phyloP scores from a whole-genome alignment of 2,113 vertebrate genomes.

The Philantomba maxwellii region DNA sequence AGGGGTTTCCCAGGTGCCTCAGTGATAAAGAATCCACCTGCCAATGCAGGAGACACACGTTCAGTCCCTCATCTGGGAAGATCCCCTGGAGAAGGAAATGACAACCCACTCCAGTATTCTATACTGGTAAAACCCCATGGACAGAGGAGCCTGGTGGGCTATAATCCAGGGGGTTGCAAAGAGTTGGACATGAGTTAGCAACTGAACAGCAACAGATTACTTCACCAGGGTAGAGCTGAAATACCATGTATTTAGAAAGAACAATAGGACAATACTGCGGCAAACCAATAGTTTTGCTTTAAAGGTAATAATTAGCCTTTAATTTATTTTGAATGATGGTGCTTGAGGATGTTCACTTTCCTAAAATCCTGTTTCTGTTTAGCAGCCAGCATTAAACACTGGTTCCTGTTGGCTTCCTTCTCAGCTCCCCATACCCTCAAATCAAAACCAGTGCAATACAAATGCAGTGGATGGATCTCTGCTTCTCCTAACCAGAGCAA shows the following conservation, averaged over 20 bases:
- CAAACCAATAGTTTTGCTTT: not conserved
- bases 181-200: not conserved
- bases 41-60: not conserved
- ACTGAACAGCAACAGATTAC: not conserved
- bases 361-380: not conserved
- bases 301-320: not conserved
- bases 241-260: not conserved
- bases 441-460: not conserved
- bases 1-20: not conserved
- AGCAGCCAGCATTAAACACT: not conserved
- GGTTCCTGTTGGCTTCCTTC: not conserved
- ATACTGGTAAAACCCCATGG: not conserved
- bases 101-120: not conserved
- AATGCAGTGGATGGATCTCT: not conserved
- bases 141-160: not conserved
- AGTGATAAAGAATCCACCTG: not conserved
- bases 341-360: not conserved
- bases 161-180: not conserved
- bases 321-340: not conserved
- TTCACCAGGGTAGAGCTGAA: not conserved
- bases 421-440: not conserved
- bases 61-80: not conserved
- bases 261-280: not conserved
- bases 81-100: not conserved
- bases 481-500: not conserved